Evolutionary conservation across 2,888 invertebrate species (phyloP).

Genomic region (Ypsolopha sequella): DNA sequence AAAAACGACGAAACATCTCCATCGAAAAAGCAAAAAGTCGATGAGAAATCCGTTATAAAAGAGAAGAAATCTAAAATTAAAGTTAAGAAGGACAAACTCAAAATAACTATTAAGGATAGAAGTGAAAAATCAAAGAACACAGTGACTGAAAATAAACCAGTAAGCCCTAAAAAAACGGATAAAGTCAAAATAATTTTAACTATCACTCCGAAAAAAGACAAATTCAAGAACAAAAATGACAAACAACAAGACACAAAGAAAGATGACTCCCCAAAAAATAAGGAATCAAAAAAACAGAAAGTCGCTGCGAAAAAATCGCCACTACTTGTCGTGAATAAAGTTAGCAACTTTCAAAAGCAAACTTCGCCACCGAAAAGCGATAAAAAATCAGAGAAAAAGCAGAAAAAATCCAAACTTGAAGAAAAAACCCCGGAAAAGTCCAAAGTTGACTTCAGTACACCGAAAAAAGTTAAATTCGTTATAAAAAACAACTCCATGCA

Average conservation of each 20-base stretch:
- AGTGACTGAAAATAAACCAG: not conserved
- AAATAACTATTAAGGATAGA: constrained; percentile 9
- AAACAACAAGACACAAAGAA: constrained; percentile 6
- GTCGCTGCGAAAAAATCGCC: not conserved
- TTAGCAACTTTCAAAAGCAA: constrained; percentile 36
- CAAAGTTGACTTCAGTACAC: constrained; percentile 19
- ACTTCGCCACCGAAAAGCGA: constrained; percentile 8
- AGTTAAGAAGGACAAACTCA: constrained; percentile 7
- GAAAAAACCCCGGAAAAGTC: constrained; percentile 15
- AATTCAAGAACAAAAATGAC: not conserved
- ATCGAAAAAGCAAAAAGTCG: constrained; percentile 8
- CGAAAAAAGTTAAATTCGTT: constrained; percentile 81
- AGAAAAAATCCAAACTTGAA: not conserved
- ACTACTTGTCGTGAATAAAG: constrained; percentile 19
- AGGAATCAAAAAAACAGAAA: constrained; percentile 1
- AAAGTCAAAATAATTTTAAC: constrained; percentile 12
- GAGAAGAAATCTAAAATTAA: constrained; percentile 3
- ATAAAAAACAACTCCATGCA: constrained; percentile 79
- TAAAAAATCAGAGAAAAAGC: constrained; percentile 1
- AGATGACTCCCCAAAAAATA: constrained; percentile 7
- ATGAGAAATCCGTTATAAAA: constrained; percentile 8
- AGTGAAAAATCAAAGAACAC: not conserved
- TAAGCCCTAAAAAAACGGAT: constrained; percentile 2
- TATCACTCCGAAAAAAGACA: not conserved
- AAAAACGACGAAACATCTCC: not conserved